Evolutionary conservation across 2,113 vertebrate genomes (phyloP), one percentile per base, ranked within the genome.

Genomic region (Tragulus kanchil): DNA sequence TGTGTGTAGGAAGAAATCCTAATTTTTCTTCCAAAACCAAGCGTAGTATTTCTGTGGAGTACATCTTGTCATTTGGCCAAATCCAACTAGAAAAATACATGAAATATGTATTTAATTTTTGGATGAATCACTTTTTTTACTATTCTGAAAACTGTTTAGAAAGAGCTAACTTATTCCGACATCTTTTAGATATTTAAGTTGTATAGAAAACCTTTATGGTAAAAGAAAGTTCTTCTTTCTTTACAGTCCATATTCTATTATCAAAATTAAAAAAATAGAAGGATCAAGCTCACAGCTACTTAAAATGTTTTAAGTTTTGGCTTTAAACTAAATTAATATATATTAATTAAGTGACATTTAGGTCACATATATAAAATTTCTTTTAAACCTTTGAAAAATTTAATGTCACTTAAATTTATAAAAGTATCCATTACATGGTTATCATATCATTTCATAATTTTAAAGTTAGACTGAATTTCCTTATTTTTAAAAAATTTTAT

Each of bases 241-340:
- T 0, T n/a, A n/a, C 1, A 86, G 23, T 19, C 89, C 21, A 25
- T 93, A 42, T 14, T 59, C 61, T 89, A 0, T 42, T 92, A 73
- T 69, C 25, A 93, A 95, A 83, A 90, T 94, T n/a, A n/a, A n/a
- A 83, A 84, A 89, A 77, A 61, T 31, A 45, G n/a, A n/a, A n/a
- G n/a, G 8, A 50, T 69, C 12, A 82, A 42, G 2, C 6, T 31
- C 12, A 36, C 0, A 52, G 4, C 10, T 92, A 3, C 28, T 87
- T 65, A 25, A 90, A 59, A 64, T 83, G 9, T 71, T 88, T 82
- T 59, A 77, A 54, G 3, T 93, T 3, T 82, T 91, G 61, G 1
- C 5, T 84, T 78, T 95, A 91, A 92, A 54, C 2, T 92, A 61
- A 90, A 10, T 36, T 58, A 36, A 25, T 81, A 58, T 81, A 36